Conservation (phyloP, 2,113 vertebrate genomes). For the Corythornis madagascariensis region DNA sequence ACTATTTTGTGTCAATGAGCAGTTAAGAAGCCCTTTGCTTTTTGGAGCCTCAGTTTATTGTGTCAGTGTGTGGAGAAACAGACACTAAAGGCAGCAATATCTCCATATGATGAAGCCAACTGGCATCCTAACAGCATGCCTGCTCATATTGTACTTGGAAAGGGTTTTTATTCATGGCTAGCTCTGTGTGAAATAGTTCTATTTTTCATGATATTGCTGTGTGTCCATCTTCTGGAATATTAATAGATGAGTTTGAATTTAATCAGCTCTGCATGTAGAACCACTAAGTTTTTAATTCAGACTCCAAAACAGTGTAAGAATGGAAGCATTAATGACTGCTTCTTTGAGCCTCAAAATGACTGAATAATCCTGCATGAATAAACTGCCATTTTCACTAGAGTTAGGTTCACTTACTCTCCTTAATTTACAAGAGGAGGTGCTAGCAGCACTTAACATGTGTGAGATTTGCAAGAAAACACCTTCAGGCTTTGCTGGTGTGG, state of each 20-base stretch:
- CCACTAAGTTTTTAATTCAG: neutral
- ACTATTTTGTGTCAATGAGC: conserved; percentile 59
- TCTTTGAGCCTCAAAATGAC: neutral
- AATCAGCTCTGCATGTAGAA: neutral
- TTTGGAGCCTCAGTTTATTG: conserved; percentile 42
- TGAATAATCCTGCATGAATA: neutral
- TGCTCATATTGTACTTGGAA: conserved; percentile 49
- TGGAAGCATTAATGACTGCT: neutral
- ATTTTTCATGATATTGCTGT: neutral
- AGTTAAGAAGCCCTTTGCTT: conserved; percentile 62
- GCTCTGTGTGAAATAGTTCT: conserved; percentile 44
- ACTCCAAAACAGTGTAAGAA: neutral
- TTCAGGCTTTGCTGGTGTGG: neutral
- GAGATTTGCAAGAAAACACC: neutral
- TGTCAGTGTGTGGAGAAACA: conserved; percentile 57
- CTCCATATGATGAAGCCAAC: conserved; percentile 49
- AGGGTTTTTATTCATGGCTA: conserved; percentile 23
- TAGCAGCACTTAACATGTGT: neutral
- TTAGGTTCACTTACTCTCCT: neutral
- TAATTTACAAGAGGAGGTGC: neutral
- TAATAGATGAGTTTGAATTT: neutral
- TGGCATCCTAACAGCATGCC: conserved; percentile 46
- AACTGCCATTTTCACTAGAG: neutral
- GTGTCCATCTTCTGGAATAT: conserved; percentile 17
- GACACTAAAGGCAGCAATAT: conserved; percentile 53